Conservation (phyloP, 1,140 invertebrate species). For the Chrysomallon squamiferum region DNA sequence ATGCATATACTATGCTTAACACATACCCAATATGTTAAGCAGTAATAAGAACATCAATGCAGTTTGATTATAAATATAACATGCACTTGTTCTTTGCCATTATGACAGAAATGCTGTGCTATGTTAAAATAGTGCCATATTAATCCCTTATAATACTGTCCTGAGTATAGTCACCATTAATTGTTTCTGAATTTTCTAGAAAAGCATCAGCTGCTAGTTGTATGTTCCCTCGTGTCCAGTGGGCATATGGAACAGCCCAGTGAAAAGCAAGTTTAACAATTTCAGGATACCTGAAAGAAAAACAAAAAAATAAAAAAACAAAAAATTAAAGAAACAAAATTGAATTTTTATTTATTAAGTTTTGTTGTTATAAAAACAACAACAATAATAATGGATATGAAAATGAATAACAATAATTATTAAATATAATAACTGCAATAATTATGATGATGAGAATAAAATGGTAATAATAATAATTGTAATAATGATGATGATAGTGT, state of each 20-base stretch:
- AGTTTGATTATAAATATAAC: too few relatives aligned
- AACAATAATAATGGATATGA: background rate
- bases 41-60: too few relatives aligned
- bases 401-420: background rate
- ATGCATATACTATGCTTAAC: too few relatives aligned
- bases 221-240: constrained; percentile 10
- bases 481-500: too few relatives aligned
- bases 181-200: constrained; percentile 1
- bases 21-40: too few relatives aligned
- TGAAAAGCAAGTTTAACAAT: constrained; percentile 1
- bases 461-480: background rate
- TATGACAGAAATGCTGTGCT: too few relatives aligned
- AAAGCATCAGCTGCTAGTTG: background rate
- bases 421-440: background rate
- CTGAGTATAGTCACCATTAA: too few relatives aligned
- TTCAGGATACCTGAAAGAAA: background rate
- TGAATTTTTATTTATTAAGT: background rate
- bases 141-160: too few relatives aligned
- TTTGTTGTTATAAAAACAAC: background rate
- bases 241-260: constrained; percentile 1
- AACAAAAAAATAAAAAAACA: background rate
- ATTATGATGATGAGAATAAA: background rate
- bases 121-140: too few relatives aligned
- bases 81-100: too few relatives aligned
- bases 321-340: too few relatives aligned